Evolutionary conservation across 2,888 invertebrate genomes (phyloP).

Genomic region (Chorisops tibialis): DNA sequence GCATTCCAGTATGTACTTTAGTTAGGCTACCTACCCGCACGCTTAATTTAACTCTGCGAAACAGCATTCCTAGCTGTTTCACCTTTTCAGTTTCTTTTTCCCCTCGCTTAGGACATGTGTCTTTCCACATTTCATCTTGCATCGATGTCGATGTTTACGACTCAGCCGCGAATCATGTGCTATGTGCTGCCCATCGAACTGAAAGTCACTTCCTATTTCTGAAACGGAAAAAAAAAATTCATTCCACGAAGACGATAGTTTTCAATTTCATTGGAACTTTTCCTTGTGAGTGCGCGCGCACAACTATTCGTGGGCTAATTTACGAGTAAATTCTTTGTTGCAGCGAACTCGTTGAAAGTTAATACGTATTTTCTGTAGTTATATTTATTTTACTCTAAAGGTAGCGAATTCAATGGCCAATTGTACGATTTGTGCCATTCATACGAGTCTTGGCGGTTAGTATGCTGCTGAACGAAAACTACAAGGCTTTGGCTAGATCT

Average conservation of each 20-base stretch:
- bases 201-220: too few relatives aligned
- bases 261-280: slow-evolving; percentile 14
- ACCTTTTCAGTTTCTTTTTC: too few relatives aligned
- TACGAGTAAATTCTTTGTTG: slow-evolving; percentile 16
- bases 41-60: too few relatives aligned
- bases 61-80: too few relatives aligned
- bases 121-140: too few relatives aligned
- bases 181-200: too few relatives aligned
- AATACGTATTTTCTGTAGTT: not conserved
- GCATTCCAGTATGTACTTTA: too few relatives aligned
- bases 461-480: not conserved
- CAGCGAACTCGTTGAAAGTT: slow-evolving; percentile 1
- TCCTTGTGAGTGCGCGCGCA: not conserved
- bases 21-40: too few relatives aligned
- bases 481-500: not conserved
- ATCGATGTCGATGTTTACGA: too few relatives aligned
- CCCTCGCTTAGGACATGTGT: too few relatives aligned
- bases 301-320: slow-evolving; percentile 4
- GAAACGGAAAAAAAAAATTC: too few relatives aligned
- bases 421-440: slow-evolving; percentile 16
- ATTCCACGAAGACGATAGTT: not conserved
- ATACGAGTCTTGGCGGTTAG: slow-evolving; percentile 2
- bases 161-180: too few relatives aligned
- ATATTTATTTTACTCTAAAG: not conserved
- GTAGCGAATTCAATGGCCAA: slow-evolving; percentile 10